These are phyloP conservation scores for Blomia tropicalis DNA, from an alignment of 2,888 invertebrate species.

Conservation along the genomic window DNA sequence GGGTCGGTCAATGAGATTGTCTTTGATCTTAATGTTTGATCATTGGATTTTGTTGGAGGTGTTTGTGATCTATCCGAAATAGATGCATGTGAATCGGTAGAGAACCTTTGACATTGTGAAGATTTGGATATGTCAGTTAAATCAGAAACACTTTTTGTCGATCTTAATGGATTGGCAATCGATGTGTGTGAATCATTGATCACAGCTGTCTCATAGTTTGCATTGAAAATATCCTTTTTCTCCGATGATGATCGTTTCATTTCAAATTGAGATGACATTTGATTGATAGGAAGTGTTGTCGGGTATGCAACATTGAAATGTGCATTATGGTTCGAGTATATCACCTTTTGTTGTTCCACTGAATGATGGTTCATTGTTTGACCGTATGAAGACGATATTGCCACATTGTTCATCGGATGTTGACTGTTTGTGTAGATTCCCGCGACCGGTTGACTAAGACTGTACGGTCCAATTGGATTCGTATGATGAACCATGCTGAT, in stretches of 20 bases:
- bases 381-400: neutral
- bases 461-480: neutral
- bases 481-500: no score
- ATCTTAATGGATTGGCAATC: slow-evolving; percentile 4
- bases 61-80: slow-evolving; percentile 25
- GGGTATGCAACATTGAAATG: neutral
- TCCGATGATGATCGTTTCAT: slow-evolving; percentile 3
- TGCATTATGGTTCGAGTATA: neutral
- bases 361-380: neutral
- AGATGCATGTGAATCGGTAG: neutral
- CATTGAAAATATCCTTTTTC: neutral
- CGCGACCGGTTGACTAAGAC: neutral
- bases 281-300: no score
- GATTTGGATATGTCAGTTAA: slow-evolving; percentile 8
- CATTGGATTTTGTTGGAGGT: slow-evolving; percentile 23
- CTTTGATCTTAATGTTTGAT: neutral
- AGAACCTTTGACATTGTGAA: neutral
- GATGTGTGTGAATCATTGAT: neutral
- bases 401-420: neutral
- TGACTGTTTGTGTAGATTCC: neutral
- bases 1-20: slow-evolving; percentile 29
- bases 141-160: slow-evolving; percentile 29
- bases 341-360: neutral
- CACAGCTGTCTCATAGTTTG: neutral
- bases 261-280: neutral